Percentiles rank a stretch among this genome's conserved stretches.
phyloP scores from a whole-genome alignment of 2,888 invertebrate genomes.

The Norana najaformis region DNA sequence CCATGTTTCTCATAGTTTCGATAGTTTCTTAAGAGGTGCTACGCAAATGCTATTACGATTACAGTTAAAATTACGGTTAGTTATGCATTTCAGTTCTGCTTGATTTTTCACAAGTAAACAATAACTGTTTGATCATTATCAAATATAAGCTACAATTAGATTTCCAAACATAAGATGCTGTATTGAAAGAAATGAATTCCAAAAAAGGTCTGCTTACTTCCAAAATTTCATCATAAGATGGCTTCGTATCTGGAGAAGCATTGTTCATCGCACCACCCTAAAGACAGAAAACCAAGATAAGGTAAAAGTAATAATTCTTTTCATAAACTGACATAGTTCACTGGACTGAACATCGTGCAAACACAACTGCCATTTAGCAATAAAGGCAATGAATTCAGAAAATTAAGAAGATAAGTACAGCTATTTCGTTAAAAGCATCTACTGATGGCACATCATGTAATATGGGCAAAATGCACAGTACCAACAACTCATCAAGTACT shows the following conservation, averaged over 20 bases:
- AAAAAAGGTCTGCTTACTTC: constrained; percentile 3
- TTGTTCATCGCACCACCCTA: neutral
- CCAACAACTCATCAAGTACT: neutral
- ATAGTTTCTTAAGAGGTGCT: too few species aligned
- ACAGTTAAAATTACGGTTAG: too few species aligned
- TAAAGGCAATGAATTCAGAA: too few species aligned
- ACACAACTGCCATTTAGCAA: too few species aligned
- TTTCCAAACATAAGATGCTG: neutral
- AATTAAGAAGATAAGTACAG: neutral
- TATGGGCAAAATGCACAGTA: neutral
- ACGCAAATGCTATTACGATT: too few species aligned
- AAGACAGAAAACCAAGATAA: neutral
- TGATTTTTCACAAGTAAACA: too few species aligned
- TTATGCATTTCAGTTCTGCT: neutral
- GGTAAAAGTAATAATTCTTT: neutral
- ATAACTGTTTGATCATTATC: neutral
- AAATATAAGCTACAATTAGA: neutral
- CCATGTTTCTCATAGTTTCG: too few species aligned
- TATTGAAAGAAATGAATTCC: neutral
- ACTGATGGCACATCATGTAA: neutral
- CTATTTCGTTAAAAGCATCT: neutral
- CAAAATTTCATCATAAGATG: neutral
- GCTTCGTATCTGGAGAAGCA: neutral
- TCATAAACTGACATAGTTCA: too few species aligned
- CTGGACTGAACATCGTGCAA: too few species aligned